These are phyloP conservation scores for Apotomis capreana DNA, from an alignment of 2,888 invertebrate genomes.

Conservation along the genomic window DNA sequence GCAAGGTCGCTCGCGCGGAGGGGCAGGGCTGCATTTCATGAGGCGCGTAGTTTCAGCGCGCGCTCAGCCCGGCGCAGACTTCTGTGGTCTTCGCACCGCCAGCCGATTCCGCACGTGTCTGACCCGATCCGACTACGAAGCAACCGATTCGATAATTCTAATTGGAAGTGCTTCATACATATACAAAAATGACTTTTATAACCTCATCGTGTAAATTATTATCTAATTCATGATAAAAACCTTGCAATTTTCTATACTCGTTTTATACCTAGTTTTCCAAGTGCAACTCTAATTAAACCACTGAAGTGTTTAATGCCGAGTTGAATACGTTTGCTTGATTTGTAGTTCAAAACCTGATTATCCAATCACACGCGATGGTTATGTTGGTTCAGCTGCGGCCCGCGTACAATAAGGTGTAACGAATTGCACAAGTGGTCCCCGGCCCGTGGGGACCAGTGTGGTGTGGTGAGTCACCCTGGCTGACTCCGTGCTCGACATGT, in stretches of 20 bases:
- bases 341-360: constrained; percentile 15
- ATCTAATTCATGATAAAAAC: neutral
- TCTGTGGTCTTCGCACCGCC: neutral
- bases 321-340: constrained; percentile 17
- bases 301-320: constrained; percentile 19
- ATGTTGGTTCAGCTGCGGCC: constrained; percentile 59
- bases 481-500: neutral
- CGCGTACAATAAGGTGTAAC: constrained; percentile 50
- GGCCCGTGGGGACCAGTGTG: constrained; percentile 1
- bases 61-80: constrained; percentile 23
- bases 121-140: neutral
- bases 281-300: constrained; percentile 12
- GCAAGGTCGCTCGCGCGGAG: constrained; percentile 72
- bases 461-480: constrained; percentile 10
- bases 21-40: constrained; percentile 64
- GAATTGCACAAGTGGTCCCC: constrained; percentile 56
- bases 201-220: neutral
- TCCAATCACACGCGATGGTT: constrained; percentile 38
- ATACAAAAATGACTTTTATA: neutral
- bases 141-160: constrained; percentile 1
- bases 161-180: constrained; percentile 1
- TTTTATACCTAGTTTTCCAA: neutral
- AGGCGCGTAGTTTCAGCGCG: constrained; percentile 31
- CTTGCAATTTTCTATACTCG: neutral
- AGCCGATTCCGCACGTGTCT: neutral